A percentile compares a stretch with the other conserved stretches of the same genome.
Evolutionary conservation across 92 coral and sea anemone species (phyloP).

Genomic region (Palythoa caribaeorum): DNA sequence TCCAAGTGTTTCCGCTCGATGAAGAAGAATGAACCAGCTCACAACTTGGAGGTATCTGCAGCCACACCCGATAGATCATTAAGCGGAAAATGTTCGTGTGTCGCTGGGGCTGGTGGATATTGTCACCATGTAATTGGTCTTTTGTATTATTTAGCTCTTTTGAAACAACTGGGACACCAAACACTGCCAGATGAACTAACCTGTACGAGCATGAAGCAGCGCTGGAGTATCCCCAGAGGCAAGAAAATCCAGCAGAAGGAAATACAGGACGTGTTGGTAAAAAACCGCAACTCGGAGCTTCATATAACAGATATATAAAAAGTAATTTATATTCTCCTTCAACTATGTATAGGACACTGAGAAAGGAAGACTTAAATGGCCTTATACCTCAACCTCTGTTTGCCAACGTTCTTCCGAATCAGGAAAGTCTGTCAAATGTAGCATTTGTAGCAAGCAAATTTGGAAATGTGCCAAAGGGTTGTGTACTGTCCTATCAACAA

Average conservation of each 20-base stretch:
- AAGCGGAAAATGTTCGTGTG: constrained; percentile 66
- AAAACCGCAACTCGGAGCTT: constrained; percentile 51
- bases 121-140: constrained; percentile 65
- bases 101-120: constrained; percentile 71
- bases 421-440: not conserved
- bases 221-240: constrained; percentile 60
- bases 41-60: too few relatives aligned
- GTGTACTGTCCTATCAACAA: constrained; percentile 59
- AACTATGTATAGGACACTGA: constrained; percentile 32
- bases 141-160: constrained; percentile 56
- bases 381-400: constrained; percentile 33
- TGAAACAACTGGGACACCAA: constrained; percentile 56
- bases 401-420: constrained; percentile 29
- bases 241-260: constrained; percentile 38
- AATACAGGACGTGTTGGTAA: constrained; percentile 42
- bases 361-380: constrained; percentile 39
- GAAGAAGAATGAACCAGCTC: too few relatives aligned
- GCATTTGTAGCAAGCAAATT: constrained; percentile 48
- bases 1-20: too few relatives aligned
- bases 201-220: constrained; percentile 64
- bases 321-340: constrained; percentile 62
- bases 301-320: constrained; percentile 42
- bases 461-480: constrained; percentile 62
- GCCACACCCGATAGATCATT: not conserved
- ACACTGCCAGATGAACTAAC: constrained; percentile 65